phyloP scores from a whole-genome alignment of 92 coral and sea anemone genomes.

The Paramuricea clavata region DNA sequence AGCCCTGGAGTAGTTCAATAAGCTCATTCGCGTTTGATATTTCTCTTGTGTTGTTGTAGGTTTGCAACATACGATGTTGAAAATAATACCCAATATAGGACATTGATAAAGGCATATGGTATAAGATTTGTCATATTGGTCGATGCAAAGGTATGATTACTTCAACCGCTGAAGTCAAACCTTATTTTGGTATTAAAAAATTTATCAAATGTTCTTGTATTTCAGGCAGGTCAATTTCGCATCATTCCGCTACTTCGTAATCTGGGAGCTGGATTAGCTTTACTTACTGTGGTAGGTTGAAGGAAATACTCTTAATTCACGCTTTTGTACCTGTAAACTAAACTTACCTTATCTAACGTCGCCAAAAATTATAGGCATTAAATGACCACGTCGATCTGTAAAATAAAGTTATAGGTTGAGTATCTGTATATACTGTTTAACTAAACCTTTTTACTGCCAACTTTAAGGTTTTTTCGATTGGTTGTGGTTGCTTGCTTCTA shows the following conservation, averaged over 20 bases:
- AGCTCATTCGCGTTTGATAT: no score
- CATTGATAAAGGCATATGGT: slow-evolving; percentile 86
- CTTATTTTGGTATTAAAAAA: neutral
- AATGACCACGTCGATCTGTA: no score
- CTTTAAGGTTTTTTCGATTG: no score
- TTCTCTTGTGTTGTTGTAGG: slow-evolving; percentile 41
- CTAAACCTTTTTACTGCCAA: no score
- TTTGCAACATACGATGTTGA: slow-evolving; percentile 79
- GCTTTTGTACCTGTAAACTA: no score
- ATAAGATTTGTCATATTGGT: slow-evolving; percentile 86
- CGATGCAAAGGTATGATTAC: slow-evolving; percentile 77
- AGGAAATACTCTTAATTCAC: no score
- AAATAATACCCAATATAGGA: slow-evolving; percentile 78
- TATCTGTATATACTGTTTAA: no score
- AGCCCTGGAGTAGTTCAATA: no score
- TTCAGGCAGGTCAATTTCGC: slow-evolving; percentile 90
- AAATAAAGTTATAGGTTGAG: no score
- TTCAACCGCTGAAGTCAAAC: neutral
- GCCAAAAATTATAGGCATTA: no score
- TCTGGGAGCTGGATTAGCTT: slow-evolving; percentile 96
- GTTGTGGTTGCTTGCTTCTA: no score
- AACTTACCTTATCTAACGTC: no score
- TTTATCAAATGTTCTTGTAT: neutral
- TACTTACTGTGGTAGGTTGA: slow-evolving; percentile 88
- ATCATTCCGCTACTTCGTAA: slow-evolving; percentile 89